Evolutionary conservation across 1,140 invertebrate genomes (phyloP), one percentile per base, ranked within the genome.

Genomic region (Diuraphis noxia): DNA sequence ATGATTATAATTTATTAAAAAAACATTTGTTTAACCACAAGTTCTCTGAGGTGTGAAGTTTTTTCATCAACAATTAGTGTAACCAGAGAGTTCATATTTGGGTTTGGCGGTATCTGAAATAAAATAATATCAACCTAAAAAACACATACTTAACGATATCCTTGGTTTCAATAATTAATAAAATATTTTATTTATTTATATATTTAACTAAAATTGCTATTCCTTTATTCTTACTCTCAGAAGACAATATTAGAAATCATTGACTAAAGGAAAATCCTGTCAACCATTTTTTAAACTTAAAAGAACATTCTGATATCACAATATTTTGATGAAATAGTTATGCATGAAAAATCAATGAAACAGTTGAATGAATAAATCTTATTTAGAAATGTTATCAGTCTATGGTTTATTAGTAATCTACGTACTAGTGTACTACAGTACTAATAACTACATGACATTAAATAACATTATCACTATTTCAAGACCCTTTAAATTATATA

Each of bases 21-120:
- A n/a, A n/a, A n/a, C n/a, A n/a, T 90, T 81, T 90, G 88, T 36
- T 90, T 90, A 1, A 49, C 1, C 13, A 90, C 43, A 38, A 90
- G 88, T 38, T 90, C 21, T 81, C 88, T 90, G 1, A 90, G n/a
- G 30, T 90, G 88, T 81, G 77, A 46, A 30, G 41, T 90, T 49
- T 90, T 90, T 46, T 81, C 10, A 49, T 40, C 41, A 36, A 46
- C 43, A 81, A 90, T 38, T 52, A 90, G 63, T 46, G 25, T 43
- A 81, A 90, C 9, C 0, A 25, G 2, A 43, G 88, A 90, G 17
- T 5, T 34, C 21, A 81, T 19, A 49, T 4, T 49, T 46, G 88
- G 88, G 25, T 90, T 46, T 9, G 8, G 6, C 25, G 88, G 88
- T 36, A 90, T 19, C 88, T 90, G 17, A 43, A 89, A 89, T 43